Conservation (phyloP, 2,888 invertebrate genomes). For the Ptilodon capucinus region DNA sequence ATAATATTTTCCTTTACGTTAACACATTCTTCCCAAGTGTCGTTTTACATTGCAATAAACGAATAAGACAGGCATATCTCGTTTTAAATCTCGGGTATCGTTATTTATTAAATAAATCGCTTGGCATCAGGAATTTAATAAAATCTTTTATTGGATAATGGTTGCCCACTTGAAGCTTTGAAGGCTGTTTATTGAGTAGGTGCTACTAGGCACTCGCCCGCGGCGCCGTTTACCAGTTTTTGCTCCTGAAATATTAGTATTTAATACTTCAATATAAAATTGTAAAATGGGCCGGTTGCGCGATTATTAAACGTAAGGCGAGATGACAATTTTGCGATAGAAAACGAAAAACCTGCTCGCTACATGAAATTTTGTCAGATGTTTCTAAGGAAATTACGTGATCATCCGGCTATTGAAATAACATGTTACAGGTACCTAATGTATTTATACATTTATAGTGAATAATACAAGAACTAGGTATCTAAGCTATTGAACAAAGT, state of each 20-base stretch:
- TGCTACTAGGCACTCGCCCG: slow-evolving; percentile 4
- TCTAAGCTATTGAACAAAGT: too few relatives aligned
- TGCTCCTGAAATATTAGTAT: neutral
- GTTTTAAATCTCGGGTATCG: slow-evolving; percentile 24
- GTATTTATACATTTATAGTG: too few relatives aligned
- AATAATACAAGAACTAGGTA: too few relatives aligned
- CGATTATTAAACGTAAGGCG: too few relatives aligned
- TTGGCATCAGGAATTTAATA: slow-evolving; percentile 45
- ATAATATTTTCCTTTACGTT: neutral
- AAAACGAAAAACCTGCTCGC: too few relatives aligned
- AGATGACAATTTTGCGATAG: too few relatives aligned
- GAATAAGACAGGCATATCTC: slow-evolving; percentile 14
- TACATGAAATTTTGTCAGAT: too few relatives aligned
- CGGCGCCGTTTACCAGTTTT: neutral
- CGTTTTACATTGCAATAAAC: slow-evolving; percentile 13
- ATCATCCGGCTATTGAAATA: too few relatives aligned
- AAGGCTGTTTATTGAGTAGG: slow-evolving; percentile 40
- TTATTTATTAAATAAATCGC: slow-evolving; percentile 38
- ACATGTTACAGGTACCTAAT: too few relatives aligned
- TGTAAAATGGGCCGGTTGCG: too few relatives aligned
- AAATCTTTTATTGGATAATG: slow-evolving; percentile 46
- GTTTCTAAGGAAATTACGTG: too few relatives aligned
- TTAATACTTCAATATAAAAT: neutral
- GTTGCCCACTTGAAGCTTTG: slow-evolving; percentile 35
- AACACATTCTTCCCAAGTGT: neutral